Evolutionary conservation across 1,140 invertebrate genomes (phyloP).

Genomic region (Pogonognathellus flavescens): DNA sequence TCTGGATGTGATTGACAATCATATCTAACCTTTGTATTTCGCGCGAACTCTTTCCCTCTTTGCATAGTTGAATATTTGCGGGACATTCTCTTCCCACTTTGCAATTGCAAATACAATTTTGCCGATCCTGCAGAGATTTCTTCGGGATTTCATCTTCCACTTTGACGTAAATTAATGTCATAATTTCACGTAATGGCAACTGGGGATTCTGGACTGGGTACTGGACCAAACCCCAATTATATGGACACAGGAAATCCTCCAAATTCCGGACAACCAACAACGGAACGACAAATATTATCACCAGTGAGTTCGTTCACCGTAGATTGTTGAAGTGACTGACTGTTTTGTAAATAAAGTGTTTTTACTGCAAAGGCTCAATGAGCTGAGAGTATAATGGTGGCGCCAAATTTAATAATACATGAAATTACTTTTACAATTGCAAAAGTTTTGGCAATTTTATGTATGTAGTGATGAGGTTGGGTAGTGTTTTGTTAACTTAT

Average conservation of each 20-base stretch:
- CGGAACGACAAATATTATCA: not conserved
- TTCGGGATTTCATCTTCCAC: not conserved
- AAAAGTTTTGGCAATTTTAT: not conserved
- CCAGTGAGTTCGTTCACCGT: conserved; percentile 14
- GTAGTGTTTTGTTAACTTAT: too few relatives aligned
- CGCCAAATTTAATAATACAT: too few relatives aligned
- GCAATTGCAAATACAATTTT: conserved; percentile 17
- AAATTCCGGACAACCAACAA: not conserved
- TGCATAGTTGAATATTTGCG: conserved; percentile 19
- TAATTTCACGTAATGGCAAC: not conserved
- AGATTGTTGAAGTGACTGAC: not conserved
- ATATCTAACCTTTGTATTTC: conserved; percentile 11
- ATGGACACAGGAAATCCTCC: not conserved
- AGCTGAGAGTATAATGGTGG: not conserved
- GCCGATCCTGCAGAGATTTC: not conserved
- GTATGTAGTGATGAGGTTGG: too few relatives aligned
- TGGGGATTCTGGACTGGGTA: not conserved
- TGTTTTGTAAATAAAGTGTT: conserved; percentile 28
- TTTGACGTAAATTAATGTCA: not conserved
- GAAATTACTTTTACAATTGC: not conserved
- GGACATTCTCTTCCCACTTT: conserved; percentile 34
- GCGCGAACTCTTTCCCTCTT: conserved; percentile 33
- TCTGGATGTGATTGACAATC: conserved; percentile 14
- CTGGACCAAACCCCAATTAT: not conserved
- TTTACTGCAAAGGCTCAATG: not conserved